A percentile compares a stretch with the other conserved stretches of the same genome.
Evolutionary conservation across 2,888 invertebrate species (phyloP).

Genomic region (Cyrtodaria siliqua): DNA sequence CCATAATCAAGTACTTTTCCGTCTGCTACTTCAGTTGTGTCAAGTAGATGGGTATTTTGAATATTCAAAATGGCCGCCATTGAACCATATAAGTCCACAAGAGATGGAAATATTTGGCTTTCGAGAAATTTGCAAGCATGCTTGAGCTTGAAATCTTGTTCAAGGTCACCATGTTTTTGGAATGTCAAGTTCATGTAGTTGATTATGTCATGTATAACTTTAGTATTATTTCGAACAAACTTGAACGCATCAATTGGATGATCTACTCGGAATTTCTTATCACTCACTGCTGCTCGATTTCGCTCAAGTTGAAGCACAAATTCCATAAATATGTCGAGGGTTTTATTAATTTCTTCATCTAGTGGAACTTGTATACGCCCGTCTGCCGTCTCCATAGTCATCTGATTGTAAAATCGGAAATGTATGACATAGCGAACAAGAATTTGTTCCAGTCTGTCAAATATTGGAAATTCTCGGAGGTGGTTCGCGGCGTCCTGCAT

Average conservation of each 20-base stretch:
- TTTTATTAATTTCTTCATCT: neutral
- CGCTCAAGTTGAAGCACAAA: constrained; percentile 4
- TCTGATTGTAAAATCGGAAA: neutral
- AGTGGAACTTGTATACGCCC: constrained; percentile 12
- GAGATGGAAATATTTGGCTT: no score
- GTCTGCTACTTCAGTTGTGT: no score
- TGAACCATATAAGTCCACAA: no score
- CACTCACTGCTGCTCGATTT: neutral
- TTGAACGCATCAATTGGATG: constrained; percentile 11
- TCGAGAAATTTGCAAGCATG: no score
- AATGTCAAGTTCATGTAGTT: neutral
- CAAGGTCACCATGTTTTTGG: neutral
- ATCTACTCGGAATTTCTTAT: neutral
- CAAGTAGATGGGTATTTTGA: no score
- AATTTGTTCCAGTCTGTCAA: neutral
- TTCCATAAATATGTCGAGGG: neutral
- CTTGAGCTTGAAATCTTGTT: no score
- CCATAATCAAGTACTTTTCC: no score
- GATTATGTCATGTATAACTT: constrained; percentile 10
- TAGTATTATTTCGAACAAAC: constrained; percentile 30
- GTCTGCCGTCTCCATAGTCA: constrained; percentile 14
- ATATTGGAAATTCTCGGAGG: no score
- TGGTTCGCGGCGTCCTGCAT: no score
- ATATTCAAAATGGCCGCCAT: no score
- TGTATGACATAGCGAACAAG: constrained; percentile 6